Evolutionary conservation across 1,140 invertebrate genomes (phyloP).

Genomic region (Matsumurasca onukii): DNA sequence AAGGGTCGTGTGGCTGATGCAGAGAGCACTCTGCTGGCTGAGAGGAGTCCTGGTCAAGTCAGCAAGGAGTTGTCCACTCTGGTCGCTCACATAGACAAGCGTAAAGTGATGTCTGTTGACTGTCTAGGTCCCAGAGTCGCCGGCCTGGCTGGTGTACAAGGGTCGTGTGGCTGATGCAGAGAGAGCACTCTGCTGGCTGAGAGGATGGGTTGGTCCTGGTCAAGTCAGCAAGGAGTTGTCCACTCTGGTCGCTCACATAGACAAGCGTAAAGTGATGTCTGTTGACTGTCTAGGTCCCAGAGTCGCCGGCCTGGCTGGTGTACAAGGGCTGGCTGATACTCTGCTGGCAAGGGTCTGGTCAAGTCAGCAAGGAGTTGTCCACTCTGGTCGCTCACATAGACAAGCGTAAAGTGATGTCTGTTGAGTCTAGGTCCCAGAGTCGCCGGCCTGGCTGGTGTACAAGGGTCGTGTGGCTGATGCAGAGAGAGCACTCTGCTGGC

Average conservation of each 20-base stretch:
- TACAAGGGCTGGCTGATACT: slow-evolving; percentile 52
- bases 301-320: slow-evolving; percentile 64
- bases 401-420: slow-evolving; percentile 7
- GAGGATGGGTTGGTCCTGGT: slow-evolving; percentile 51
- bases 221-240: slow-evolving; percentile 50
- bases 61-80: slow-evolving; percentile 47
- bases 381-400: slow-evolving; percentile 4
- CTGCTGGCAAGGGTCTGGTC: slow-evolving; percentile 50
- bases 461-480: slow-evolving; percentile 50
- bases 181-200: no score
- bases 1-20: slow-evolving; percentile 52
- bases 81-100: slow-evolving; percentile 14
- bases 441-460: slow-evolving; percentile 60
- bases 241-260: neutral
- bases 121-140: slow-evolving; percentile 67
- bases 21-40: no score
- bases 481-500: neutral
- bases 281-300: no score
- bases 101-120: no score
- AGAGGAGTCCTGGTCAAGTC: slow-evolving; percentile 51
- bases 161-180: slow-evolving; percentile 52
- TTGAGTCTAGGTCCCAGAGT: slow-evolving; percentile 58
- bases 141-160: slow-evolving; percentile 60
- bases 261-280: slow-evolving; percentile 20
- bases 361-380: slow-evolving; percentile 50